These are phyloP conservation scores for Anthoscopus minutus DNA, from an alignment of 2,113 vertebrate genomes.

Conservation along the genomic window DNA sequence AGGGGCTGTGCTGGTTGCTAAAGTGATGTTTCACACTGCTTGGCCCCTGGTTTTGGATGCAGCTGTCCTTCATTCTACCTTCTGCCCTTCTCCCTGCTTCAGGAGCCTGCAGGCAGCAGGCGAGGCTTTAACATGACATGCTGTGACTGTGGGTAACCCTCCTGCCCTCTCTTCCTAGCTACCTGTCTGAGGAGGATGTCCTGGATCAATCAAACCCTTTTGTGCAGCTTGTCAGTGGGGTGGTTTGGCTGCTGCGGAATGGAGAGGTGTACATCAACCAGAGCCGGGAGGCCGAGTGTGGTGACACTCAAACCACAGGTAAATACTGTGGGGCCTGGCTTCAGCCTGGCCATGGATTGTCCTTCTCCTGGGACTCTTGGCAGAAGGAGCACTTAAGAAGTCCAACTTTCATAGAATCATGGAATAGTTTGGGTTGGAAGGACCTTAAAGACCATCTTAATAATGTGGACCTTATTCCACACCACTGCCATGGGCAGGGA, in stretches of 20 bases:
- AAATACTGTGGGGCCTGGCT: not conserved
- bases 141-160: not conserved
- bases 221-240: constrained; percentile 89
- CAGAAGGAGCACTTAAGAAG: not conserved
- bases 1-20: not conserved
- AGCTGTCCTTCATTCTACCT: not conserved
- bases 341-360: not conserved
- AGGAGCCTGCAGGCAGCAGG: not conserved
- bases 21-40: not conserved
- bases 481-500: not conserved
- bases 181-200: constrained; percentile 88
- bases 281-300: constrained; percentile 80
- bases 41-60: not conserved
- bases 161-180: constrained; percentile 70
- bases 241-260: constrained; percentile 89
- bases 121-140: not conserved
- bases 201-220: constrained; percentile 83
- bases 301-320: constrained; percentile 84
- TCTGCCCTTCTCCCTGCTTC: not conserved
- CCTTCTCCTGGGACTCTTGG: not conserved
- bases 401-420: not conserved
- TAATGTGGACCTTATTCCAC: no score
- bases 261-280: constrained; percentile 82
- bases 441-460: not conserved
- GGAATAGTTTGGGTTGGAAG: not conserved